Conservation (phyloP, 2,888 invertebrate genomes). For the Spicauda simplicius region DNA sequence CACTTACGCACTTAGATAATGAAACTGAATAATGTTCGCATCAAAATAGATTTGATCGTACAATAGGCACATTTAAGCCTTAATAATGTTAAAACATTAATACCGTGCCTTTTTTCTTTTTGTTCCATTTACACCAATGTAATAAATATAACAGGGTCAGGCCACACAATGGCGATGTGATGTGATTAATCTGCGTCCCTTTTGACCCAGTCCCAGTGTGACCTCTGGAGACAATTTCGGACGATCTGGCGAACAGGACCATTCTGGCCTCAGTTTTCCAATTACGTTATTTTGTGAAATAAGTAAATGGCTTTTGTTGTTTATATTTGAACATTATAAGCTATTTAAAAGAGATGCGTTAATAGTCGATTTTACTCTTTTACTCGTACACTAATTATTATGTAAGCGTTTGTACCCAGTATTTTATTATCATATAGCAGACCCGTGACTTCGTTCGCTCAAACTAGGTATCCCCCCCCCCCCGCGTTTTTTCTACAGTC, state of each 20-base stretch:
- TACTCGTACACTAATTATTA: too few relatives aligned
- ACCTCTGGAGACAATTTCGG: not conserved
- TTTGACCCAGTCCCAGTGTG: not conserved
- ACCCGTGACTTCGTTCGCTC: too few relatives aligned
- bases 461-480: too few relatives aligned
- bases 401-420: too few relatives aligned
- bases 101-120: not conserved
- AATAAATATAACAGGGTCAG: conserved; percentile 2
- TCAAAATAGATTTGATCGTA: not conserved
- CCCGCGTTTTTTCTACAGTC: too few relatives aligned
- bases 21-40: not conserved
- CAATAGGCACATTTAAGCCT: not conserved
- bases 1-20: too few relatives aligned
- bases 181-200: conserved; percentile 5
- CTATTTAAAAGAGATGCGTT: too few relatives aligned
- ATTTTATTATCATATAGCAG: too few relatives aligned
- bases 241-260: not conserved
- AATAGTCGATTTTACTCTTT: too few relatives aligned
- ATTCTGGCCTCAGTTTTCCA: not conserved
- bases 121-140: not conserved
- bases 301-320: too few relatives aligned
- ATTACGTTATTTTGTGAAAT: not conserved
- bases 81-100: not conserved
- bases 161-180: conserved; percentile 2
- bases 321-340: too few relatives aligned